A percentile compares a stretch with the other conserved stretches of the same genome.
phyloP scores from a whole-genome alignment of 92 coral and sea anemone species.

The Actinostola sp. region DNA sequence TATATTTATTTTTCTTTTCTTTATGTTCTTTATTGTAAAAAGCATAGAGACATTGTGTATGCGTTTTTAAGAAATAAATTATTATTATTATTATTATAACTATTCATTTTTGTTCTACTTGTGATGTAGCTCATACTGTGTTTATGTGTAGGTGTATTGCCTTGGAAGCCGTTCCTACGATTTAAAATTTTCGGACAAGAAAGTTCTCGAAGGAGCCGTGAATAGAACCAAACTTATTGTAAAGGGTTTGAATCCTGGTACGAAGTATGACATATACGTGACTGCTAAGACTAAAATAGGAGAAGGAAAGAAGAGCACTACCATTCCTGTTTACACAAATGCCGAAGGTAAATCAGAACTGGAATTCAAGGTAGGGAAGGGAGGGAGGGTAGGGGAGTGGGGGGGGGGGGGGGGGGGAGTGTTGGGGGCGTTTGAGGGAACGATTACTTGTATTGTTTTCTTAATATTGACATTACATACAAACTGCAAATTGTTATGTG shows the following conservation, averaged over 20 bases:
- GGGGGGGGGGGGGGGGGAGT: background rate
- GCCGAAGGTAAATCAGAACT: constrained; percentile 51
- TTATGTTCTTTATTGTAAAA: too few relatives aligned
- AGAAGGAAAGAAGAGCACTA: constrained; percentile 48
- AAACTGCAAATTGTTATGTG: too few relatives aligned
- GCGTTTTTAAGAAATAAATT: too few relatives aligned
- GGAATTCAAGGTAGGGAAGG: background rate
- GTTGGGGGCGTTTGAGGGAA: background rate
- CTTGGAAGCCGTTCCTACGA: constrained; percentile 58
- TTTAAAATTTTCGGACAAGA: constrained; percentile 19
- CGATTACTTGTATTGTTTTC: too few relatives aligned
- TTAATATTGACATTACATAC: too few relatives aligned
- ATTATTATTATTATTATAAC: too few relatives aligned
- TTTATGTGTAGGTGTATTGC: constrained; percentile 45
- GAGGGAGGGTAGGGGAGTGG: background rate
- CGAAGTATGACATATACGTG: constrained; percentile 60
- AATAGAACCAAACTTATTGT: background rate
- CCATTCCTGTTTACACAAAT: constrained; percentile 25
- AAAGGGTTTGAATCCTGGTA: constrained; percentile 58
- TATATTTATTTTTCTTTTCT: too few relatives aligned
- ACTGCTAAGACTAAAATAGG: constrained; percentile 58
- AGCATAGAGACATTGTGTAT: too few relatives aligned
- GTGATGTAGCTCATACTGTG: too few relatives aligned
- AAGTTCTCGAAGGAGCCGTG: background rate
- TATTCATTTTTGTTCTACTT: too few relatives aligned